phyloP scores from a whole-genome alignment of 53 echinoderm and acorn worm species.

The Patiria pectinifera region DNA sequence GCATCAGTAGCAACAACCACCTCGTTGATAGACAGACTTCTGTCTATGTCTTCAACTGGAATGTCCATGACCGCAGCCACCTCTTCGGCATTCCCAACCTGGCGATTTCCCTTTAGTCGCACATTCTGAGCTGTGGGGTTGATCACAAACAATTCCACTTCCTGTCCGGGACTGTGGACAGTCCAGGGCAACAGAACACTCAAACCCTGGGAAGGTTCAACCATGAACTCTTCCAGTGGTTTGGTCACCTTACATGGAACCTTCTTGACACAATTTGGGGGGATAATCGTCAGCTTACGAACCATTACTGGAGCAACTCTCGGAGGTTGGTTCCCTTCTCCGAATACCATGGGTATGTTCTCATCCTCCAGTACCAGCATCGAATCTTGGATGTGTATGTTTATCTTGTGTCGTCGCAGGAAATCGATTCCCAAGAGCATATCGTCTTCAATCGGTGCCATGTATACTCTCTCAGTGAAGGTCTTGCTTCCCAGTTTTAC shows the following conservation, averaged over 20 bases:
- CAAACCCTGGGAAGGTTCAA: conserved; percentile 46
- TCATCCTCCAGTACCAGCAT: conserved; percentile 9
- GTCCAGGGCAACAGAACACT: conserved; percentile 47
- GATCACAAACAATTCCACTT: conserved; percentile 44
- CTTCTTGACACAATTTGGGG: conserved; percentile 24
- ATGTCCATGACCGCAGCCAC: conserved; percentile 15
- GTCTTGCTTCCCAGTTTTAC: conserved; percentile 11
- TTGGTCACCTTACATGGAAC: conserved; percentile 36
- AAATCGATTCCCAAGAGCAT: conserved; percentile 60
- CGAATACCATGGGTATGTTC: conserved; percentile 13
- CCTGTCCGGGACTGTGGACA: conserved; percentile 2
- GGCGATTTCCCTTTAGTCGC: neutral
- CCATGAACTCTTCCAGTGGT: conserved; percentile 19
- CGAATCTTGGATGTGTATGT: neutral
- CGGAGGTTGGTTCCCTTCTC: neutral
- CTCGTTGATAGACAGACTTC: conserved; percentile 5
- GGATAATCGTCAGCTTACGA: neutral
- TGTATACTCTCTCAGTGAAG: conserved; percentile 37
- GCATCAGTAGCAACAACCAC: conserved; percentile 12
- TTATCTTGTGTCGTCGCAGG: neutral
- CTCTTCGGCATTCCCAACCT: conserved; percentile 43
- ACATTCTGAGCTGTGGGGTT: conserved; percentile 55
- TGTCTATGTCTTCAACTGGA: neutral
- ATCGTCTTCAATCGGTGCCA: conserved; percentile 65
- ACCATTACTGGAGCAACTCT: conserved; percentile 37